Evolutionary conservation across 92 coral and sea anemone species (phyloP), one percentile per base, ranked within the genome.

Genomic region (Muricea muricata): DNA sequence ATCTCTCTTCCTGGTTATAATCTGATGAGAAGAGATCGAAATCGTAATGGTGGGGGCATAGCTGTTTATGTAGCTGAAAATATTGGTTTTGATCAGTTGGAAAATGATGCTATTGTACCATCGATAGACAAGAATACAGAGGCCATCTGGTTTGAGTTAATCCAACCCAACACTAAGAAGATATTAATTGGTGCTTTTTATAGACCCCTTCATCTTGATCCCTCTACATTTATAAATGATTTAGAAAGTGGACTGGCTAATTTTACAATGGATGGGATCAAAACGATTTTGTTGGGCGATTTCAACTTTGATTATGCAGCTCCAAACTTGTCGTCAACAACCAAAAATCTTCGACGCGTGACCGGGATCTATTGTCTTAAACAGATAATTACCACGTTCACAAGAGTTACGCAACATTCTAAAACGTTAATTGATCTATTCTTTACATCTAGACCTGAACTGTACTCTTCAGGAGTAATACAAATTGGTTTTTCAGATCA

Each of bases 121-220:
- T 0, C 33, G 21, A 33, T 15, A 31, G 31, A 30, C 24, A 60
- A 18, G 20, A 71, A 84, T 23, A 24, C 70, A 55, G 88, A 88
- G 81, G 75, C 84, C 10, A 67, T 81, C 6, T 88, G 92, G 92
- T 81, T 85, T 85, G 92, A 91, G 45, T 10, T 91, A 61, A 78
- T 82, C 7, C 91, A 80, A 61, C 89, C 85, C 8, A 91, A 91
- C 14, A 56, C 83, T 6, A 91, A 80, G 61, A 87, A 65, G 45
- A 85, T 91, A 60, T 30, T 84, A 34, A 26, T 73, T 84, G 91
- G 89, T 7, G 79, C 87, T 25, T 35, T 91, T 52, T 91, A 87
- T 73, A 68, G 90, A 83, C 85, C 91, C 23, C 93, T 87, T 29
- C 81, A 67, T 35, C 39, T 63, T 13, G 80, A 79, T 33, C 28